These are phyloP conservation scores for Danaus plexippus DNA, from an alignment of 1,140 invertebrate species.

Conservation along the genomic window DNA sequence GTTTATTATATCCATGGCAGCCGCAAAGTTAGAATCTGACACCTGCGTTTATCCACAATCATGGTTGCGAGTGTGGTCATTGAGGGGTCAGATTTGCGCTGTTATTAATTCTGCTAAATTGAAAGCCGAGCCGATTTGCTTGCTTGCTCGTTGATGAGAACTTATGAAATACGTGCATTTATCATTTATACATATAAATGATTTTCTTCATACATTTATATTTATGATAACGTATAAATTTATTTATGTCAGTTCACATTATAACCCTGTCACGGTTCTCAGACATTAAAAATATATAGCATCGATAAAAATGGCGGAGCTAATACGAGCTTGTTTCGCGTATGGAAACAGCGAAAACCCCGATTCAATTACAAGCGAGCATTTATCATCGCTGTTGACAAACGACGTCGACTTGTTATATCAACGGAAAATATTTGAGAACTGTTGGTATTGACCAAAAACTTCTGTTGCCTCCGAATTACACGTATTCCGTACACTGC, in stretches of 20 bases:
- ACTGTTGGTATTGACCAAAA: conserved; percentile 21
- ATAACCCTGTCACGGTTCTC: too few relatives aligned
- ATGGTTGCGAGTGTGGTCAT: conserved; percentile 22
- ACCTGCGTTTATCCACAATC: conserved; percentile 22
- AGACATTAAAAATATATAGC: conserved; percentile 12
- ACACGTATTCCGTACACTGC: too few relatives aligned
- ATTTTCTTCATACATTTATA: too few relatives aligned
- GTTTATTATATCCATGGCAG: conserved; percentile 12
- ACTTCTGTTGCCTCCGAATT: too few relatives aligned
- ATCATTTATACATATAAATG: too few relatives aligned
- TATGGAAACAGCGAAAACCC: conserved; percentile 33
- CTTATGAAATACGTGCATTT: neutral
- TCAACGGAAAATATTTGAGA: conserved; percentile 46
- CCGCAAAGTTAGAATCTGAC: conserved; percentile 26
- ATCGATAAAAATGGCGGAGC: conserved; percentile 20
- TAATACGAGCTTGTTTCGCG: conserved; percentile 29
- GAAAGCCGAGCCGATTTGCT: conserved; percentile 33
- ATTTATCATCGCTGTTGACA: conserved; percentile 46
- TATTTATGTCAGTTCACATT: too few relatives aligned
- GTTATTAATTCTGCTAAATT: conserved; percentile 42
- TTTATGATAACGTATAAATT: too few relatives aligned
- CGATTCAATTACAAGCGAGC: conserved; percentile 46
- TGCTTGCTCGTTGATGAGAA: neutral
- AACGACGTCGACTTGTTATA: conserved; percentile 48
- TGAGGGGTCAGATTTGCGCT: conserved; percentile 26